These are phyloP conservation scores for Microcebus murinus DNA, from an alignment of 2,113 vertebrate species.

Conservation along the genomic window DNA sequence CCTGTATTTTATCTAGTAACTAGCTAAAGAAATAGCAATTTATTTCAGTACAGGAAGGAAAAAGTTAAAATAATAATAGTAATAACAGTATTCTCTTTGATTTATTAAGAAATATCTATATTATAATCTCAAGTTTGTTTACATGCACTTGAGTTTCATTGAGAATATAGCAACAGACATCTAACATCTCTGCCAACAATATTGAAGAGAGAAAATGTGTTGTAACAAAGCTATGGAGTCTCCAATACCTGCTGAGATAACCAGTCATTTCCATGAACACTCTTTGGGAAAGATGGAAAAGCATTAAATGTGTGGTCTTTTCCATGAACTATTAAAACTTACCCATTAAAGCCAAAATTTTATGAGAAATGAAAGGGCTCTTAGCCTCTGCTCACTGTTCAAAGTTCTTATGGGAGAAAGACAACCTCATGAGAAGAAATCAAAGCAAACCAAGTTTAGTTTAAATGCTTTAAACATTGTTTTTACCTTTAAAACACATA, in stretches of 20 bases:
- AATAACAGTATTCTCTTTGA: not conserved
- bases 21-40: not conserved
- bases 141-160: not conserved
- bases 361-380: not conserved
- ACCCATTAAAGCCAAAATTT: not conserved
- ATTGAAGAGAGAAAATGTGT: not conserved
- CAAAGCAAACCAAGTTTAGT: not conserved
- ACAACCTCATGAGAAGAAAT: not conserved
- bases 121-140: not conserved
- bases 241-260: not conserved
- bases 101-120: not conserved
- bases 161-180: not conserved
- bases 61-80: not conserved
- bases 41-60: not conserved
- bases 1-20: not conserved
- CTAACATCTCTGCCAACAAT: not conserved
- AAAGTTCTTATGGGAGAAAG: not conserved
- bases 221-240: not conserved
- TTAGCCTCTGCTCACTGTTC: not conserved
- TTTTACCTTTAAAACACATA: not conserved
- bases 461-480: not conserved
- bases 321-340: not conserved
- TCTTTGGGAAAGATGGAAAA: not conserved
- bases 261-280: not conserved
- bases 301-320: not conserved